These are phyloP conservation scores for Glyphotaelius pellucidus DNA, from an alignment of 2,888 invertebrate species.

Conservation along the genomic window DNA sequence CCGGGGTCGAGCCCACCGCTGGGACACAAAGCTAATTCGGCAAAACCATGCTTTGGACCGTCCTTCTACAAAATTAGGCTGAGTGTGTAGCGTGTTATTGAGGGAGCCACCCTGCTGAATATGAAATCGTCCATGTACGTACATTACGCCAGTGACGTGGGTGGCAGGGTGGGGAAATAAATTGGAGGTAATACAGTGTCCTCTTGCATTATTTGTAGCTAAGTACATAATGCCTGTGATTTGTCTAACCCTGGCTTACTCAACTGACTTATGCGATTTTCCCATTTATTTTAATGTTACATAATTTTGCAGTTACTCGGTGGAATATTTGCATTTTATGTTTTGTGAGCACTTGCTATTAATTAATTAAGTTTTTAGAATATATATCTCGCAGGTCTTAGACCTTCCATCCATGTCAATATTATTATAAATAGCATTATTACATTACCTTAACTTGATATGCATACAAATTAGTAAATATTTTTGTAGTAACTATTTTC, in stretches of 20 bases:
- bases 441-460: neutral
- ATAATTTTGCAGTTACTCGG: neutral
- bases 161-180: neutral
- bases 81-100: neutral
- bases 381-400: neutral
- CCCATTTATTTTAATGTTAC: neutral
- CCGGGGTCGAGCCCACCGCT: neutral
- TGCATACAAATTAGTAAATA: neutral
- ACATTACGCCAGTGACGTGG: neutral
- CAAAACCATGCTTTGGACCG: neutral
- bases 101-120: conserved; percentile 5
- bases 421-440: neutral
- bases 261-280: neutral
- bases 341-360: neutral
- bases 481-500: neutral
- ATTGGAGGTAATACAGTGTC: neutral
- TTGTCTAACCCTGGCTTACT: neutral
- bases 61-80: conserved; percentile 4
- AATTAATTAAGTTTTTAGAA: neutral
- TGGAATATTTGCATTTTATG: neutral
- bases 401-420: neutral
- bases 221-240: conserved; percentile 46
- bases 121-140: neutral
- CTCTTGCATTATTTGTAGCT: conserved; percentile 21
- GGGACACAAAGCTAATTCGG: neutral